Evolutionary conservation across 92 coral and sea anemone genomes (phyloP), one percentile per base, ranked within the genome.

Genomic region (Muricea muricata): DNA sequence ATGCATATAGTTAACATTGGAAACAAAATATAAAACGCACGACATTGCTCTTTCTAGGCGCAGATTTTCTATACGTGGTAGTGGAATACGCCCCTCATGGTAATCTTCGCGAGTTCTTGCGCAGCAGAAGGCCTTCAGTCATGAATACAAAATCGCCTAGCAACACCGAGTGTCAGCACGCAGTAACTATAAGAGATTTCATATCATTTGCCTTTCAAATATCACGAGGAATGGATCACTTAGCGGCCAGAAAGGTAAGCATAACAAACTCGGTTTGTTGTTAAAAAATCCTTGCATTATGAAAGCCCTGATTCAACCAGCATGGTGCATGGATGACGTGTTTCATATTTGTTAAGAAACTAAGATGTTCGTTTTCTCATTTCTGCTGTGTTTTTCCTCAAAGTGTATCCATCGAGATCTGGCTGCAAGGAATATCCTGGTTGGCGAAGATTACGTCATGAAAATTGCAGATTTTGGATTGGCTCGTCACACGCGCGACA

Each of bases 381-480:
- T 10, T 25, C 37, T 28, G 58, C 58, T 1, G 20, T 26, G 7
- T 73, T 63, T 65, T n/a, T 9, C 66, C 24, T 3, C 87, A 24
- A 65, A 95, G 98, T 95, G 98, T 45, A 94, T 95, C 32, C 98
- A 95, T 85, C 87, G 98, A 80, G 98, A 95, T 71, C 85, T 95
- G 40, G 98, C 98, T 2, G 98, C 98, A 61, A 91, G 98, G 40
- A 95, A 95, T 90, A 80, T 95, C 39, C 91, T 95, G 61, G 98
- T 95, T 32, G 97, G 97, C 30, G 97, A 93, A 75, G 98, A 95
- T 60, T 95, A 92, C 78, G 91, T 95, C 72, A 95, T 95, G 97
- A 95, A 95, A 83, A 93, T 95, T 71, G 98, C 98, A 34, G 98
- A 95, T 87, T 95, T 95, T 67, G 98, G 98, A 47, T 91, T 95